Evolutionary conservation across 2,888 invertebrate genomes (phyloP).

Genomic region (Tipula helvola): DNA sequence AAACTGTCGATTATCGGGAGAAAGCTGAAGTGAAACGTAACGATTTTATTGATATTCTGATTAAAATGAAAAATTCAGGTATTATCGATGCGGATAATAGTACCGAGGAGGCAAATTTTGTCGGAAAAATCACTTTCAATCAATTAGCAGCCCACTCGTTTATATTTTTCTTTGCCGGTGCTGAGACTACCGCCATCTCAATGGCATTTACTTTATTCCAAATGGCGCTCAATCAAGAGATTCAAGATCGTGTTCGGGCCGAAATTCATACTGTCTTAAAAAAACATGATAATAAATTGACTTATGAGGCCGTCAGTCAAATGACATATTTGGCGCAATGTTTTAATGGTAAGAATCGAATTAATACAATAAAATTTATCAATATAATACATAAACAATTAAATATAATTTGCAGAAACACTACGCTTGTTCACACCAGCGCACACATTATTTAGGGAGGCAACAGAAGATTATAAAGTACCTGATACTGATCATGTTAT

Average conservation of each 20-base stretch:
- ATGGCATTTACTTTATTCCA: slow-evolving; percentile 23
- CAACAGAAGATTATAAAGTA: slow-evolving; percentile 27
- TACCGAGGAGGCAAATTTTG: background rate
- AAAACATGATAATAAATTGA: background rate
- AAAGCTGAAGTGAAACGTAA: background rate
- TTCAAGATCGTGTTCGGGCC: slow-evolving; percentile 6
- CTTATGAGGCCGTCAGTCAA: background rate
- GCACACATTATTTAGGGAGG: slow-evolving; percentile 26
- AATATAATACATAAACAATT: background rate
- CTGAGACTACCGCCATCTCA: slow-evolving; percentile 26
- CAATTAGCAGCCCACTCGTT: slow-evolving; percentile 21
- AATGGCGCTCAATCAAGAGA: slow-evolving; percentile 19
- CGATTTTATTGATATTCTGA: background rate
- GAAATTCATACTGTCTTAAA: background rate
- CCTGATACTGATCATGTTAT: slow-evolving; percentile 24
- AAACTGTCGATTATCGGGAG: background rate
- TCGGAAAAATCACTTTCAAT: slow-evolving; percentile 4
- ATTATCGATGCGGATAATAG: background rate
- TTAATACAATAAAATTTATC: background rate
- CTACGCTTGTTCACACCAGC: slow-evolving; percentile 37
- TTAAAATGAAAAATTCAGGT: background rate
- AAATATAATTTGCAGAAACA: slow-evolving; percentile 28
- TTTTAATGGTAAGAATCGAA: background rate
- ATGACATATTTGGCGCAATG: slow-evolving; percentile 11
- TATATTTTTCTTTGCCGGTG: slow-evolving; percentile 26